A percentile compares a stretch with the other conserved stretches of the same genome.
phyloP scores from a whole-genome alignment of 2,888 invertebrate species.

The Macroteleia sp. region DNA sequence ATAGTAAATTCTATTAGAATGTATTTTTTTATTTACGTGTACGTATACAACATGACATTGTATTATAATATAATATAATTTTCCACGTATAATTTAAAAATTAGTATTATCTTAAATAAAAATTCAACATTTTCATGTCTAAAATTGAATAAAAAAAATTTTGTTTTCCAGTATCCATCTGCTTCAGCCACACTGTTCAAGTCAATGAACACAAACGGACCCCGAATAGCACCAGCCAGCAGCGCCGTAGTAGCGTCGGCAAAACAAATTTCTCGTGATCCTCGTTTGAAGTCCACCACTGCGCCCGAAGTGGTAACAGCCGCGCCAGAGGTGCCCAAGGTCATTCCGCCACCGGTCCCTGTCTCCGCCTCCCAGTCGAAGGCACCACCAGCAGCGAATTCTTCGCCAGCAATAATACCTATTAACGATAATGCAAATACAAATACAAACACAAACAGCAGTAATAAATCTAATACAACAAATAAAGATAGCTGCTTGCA shows the following conservation, averaged over 20 bases:
- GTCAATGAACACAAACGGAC: conserved; percentile 75
- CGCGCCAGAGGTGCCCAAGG: neutral
- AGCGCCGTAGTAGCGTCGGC: conserved; percentile 84
- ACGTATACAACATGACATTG: too few relatives aligned
- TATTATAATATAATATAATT: too few relatives aligned
- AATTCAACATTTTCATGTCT: too few relatives aligned
- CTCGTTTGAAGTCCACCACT: conserved; percentile 74
- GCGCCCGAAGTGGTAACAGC: neutral
- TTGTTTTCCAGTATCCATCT: conserved; percentile 73
- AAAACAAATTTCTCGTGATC: conserved; percentile 82
- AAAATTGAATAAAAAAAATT: too few relatives aligned
- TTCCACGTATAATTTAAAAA: too few relatives aligned
- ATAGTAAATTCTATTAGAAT: too few relatives aligned
- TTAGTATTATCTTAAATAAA: too few relatives aligned
- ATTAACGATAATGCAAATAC: conserved; percentile 80
- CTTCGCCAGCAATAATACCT: conserved; percentile 69
- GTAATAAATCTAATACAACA: conserved; percentile 79
- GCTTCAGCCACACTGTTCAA: conserved; percentile 78
- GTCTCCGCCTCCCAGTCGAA: too few relatives aligned
- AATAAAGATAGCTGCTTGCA: conserved; percentile 81
- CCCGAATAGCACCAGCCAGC: conserved; percentile 86
- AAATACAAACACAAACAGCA: conserved; percentile 75
- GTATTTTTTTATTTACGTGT: too few relatives aligned
- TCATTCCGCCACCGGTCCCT: too few relatives aligned
- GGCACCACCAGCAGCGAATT: neutral